Percentiles rank a stretch among this genome's conserved stretches.
Evolutionary conservation across 2,797 vertebrate genomes (phyloP).

Genomic region (Ammospiza maritima): DNA sequence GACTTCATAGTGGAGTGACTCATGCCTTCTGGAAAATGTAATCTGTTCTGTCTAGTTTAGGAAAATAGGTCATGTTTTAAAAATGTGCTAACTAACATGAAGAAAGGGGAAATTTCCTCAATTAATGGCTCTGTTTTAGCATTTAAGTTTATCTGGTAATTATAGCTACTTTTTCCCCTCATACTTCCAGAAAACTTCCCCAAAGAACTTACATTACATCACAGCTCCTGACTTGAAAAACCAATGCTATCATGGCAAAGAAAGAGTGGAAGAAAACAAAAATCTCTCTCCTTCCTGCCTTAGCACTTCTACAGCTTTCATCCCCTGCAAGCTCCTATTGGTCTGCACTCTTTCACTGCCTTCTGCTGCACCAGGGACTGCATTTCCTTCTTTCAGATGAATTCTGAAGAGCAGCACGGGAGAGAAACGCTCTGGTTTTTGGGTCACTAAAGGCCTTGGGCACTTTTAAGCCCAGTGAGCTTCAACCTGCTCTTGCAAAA

Average conservation of each 20-base stretch:
- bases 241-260: neutral
- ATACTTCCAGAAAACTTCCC: neutral
- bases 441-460: conserved; percentile 2
- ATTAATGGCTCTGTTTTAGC: conserved; percentile 38
- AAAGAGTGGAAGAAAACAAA: neutral
- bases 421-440: neutral
- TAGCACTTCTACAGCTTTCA: neutral
- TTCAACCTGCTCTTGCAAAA: conserved; percentile 17
- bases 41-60: conserved; percentile 64
- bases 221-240: neutral
- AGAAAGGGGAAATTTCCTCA: conserved; percentile 49
- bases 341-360: neutral
- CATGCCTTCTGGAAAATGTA: conserved; percentile 70
- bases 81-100: conserved; percentile 62
- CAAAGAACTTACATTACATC: fast-evolving
- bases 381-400: neutral
- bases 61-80: conserved; percentile 70
- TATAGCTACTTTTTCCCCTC: neutral
- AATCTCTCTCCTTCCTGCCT: neutral
- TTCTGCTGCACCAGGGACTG: neutral
- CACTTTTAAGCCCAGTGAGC: neutral
- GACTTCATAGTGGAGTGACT: conserved; percentile 60
- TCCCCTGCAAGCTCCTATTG: neutral
- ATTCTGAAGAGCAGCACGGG: neutral
- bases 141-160: conserved; percentile 37